These are phyloP conservation scores for Ibycter americanus DNA, from an alignment of 2,797 vertebrate genomes.

Conservation along the genomic window DNA sequence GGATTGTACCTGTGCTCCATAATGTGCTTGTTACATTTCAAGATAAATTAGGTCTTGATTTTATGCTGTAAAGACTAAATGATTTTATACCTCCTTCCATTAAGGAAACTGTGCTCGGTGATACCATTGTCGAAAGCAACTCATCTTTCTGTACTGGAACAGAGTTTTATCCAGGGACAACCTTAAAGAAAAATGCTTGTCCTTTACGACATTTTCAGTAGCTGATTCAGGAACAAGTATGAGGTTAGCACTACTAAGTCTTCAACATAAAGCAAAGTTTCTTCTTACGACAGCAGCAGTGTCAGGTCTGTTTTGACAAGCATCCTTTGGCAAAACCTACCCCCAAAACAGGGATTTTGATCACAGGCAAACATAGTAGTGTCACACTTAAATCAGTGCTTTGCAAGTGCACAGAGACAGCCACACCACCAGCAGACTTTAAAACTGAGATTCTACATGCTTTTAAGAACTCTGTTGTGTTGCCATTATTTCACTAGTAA, in stretches of 20 bases:
- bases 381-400: background rate
- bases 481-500: background rate
- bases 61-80: background rate
- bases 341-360: background rate
- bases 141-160: background rate
- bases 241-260: background rate
- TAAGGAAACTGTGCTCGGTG: background rate
- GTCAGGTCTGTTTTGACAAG: background rate
- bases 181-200: background rate
- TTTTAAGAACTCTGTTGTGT: background rate
- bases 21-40: background rate
- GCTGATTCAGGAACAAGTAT: background rate
- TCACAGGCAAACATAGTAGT: fast-evolving
- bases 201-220: background rate
- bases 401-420: background rate
- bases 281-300: background rate
- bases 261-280: background rate
- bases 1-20: background rate
- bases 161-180: background rate
- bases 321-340: background rate
- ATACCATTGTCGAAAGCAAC: background rate
- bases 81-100: background rate
- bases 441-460: background rate
- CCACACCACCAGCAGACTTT: background rate
- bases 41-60: background rate